Conservation (phyloP, 2,113 vertebrate genomes). For the Pachyramphus minor region DNA sequence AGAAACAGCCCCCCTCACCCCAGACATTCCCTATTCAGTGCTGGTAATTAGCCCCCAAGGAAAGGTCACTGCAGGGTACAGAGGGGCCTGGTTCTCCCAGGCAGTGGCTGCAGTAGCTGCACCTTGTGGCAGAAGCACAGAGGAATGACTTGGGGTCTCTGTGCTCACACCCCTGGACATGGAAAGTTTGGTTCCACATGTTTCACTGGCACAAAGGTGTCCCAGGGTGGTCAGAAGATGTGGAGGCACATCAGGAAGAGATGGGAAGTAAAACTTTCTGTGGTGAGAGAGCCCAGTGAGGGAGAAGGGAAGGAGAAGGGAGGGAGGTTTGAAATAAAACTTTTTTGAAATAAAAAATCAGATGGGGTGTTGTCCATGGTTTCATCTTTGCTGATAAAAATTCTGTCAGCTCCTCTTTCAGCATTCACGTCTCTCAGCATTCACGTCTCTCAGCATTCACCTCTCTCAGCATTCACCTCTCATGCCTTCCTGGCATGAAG, state of each 20-base stretch:
- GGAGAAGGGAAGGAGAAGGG: neutral
- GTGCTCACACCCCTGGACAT: accelerated
- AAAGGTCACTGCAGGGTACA: neutral
- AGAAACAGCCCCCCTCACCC: neutral
- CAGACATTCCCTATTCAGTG: neutral
- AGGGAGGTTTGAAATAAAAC: neutral
- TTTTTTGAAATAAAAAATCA: neutral
- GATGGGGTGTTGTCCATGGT: neutral
- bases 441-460: neutral
- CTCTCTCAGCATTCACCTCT: neutral
- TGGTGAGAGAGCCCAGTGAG: neutral
- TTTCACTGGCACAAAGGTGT: neutral
- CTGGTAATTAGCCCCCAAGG: neutral
- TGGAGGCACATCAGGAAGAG: neutral
- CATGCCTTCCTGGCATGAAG: neutral
- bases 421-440: neutral
- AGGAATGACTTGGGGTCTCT: neutral
- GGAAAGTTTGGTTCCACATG: accelerated
- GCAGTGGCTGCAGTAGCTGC: neutral
- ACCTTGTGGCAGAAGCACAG: neutral
- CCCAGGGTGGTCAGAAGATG: neutral
- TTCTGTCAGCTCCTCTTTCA: neutral
- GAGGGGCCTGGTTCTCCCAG: neutral
- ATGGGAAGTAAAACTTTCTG: neutral
- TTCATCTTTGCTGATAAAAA: conserved; percentile 15